Evolutionary conservation across 2,797 vertebrate species (phyloP), one percentile per base, ranked within the genome.

Genomic region (Myripristis jacobus): DNA sequence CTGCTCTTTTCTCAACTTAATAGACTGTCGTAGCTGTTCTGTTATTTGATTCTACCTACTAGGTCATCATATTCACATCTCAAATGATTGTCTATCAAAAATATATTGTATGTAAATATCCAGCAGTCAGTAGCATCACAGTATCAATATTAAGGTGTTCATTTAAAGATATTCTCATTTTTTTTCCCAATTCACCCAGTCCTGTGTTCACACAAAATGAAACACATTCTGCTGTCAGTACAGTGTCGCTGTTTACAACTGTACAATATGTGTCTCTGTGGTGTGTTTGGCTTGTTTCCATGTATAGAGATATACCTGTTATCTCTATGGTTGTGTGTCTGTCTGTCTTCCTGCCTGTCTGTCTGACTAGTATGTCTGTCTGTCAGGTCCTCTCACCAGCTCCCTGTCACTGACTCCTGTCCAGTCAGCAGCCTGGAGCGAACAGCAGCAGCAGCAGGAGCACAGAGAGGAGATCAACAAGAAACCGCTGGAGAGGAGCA

Each of bases 401-500:
- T 91, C 91, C 55, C 19, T 93, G 70, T 93, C 92, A 0, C 85
- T 93, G 83, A 96, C 95, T 6, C 96, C 96, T 0, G 95, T 96
- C 11, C 96, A 99, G 84, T 96, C 96, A 0, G 92, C 96, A 0
- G 88, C 93, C 0, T 97, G 96, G 96, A 91, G 95, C 61, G 94
- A 96, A 66, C 95, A 96, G 88, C 94, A 58, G 91, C 75, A 94
- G 68, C 83, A 94, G 70, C 94, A 95, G 83, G 95, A 94, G 56
- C 94, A 93, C 85, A 87, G 89, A 47, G 79, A 83, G 55, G 77
- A 82, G 92, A 96, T 89, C 95, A 95, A 0, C 94, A 97, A 70
- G 94, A 97, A 89, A 92, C 96, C 4, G 12, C 94, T 84, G 94
- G 97, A 93, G 94, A 96, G 93, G 94, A 97, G 87, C 78, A 77